These are phyloP conservation scores for Glaucopsyche alexis DNA, from an alignment of 2,888 invertebrate species.

Conservation along the genomic window DNA sequence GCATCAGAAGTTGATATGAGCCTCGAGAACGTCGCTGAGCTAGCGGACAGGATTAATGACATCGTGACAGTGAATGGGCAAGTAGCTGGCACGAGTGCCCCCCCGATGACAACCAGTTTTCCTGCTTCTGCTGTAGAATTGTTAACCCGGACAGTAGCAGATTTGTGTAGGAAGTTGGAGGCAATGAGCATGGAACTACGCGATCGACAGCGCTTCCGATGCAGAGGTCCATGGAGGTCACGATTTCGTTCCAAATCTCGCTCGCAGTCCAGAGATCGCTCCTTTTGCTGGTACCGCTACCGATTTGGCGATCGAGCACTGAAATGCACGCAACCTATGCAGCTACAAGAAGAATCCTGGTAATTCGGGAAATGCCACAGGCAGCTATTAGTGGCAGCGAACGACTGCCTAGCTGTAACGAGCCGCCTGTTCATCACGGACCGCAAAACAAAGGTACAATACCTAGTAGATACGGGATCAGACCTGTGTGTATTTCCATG, in stretches of 20 bases:
- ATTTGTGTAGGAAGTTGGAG: background rate
- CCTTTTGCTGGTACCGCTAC: background rate
- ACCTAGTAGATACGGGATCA: conserved; percentile 34
- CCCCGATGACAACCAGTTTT: background rate
- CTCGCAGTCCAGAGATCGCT: background rate
- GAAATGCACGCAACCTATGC: background rate
- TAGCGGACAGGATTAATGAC: background rate
- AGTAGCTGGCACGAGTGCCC: background rate
- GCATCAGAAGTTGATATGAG: background rate
- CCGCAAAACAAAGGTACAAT: conserved; percentile 33
- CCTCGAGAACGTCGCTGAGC: background rate
- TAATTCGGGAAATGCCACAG: conserved; percentile 3
- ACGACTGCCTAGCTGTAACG: conserved; percentile 30
- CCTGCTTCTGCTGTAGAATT: background rate
- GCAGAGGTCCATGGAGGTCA: background rate
- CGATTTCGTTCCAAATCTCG: background rate
- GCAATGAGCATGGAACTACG: background rate
- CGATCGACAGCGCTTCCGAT: background rate
- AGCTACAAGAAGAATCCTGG: background rate
- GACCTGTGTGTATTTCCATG: conserved; percentile 37
- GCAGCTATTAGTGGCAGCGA: background rate
- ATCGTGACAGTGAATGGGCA: background rate
- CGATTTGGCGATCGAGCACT: background rate
- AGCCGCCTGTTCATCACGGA: conserved; percentile 36
- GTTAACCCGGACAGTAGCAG: background rate